Evolutionary conservation across 1,140 invertebrate species (phyloP), one percentile per base, ranked within the genome.

Genomic region (Zaprionus africanus): DNA sequence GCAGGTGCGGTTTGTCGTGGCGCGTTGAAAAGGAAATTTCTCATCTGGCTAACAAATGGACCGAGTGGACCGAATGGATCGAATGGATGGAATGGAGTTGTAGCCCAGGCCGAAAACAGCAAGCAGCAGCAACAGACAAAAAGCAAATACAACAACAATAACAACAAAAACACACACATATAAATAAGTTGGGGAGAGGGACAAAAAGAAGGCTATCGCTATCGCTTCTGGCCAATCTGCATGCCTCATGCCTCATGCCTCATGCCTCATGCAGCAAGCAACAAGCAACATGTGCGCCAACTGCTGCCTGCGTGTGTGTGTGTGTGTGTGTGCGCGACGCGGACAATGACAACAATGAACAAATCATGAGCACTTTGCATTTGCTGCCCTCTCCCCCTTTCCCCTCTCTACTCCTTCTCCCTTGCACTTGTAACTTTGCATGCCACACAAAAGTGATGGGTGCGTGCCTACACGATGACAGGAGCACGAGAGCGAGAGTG

Each of bases 201-300:
- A 7, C 0, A 78, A 81, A 66, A 81, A 87, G 81, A 90, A 90
- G 86, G 85, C 85, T 90, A 90, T 85, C 85, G 81, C 85, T 90
- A 90, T 90, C 85, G 86, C 86, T 80, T 46, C 74, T 85, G 82
- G 82, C 79, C 82, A 90, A 90, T 90, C 85, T 90, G 85, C 85
- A 90, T 90, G 79, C 84, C 85, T 34, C 85, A 90, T 90, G 79
- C 84, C 85, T 34, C 85, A 90, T 34, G 73, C 70, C 22, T 22
- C 85, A 90, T 90, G 79, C 84, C 85, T 34, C 31, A 34, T 34
- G 73, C 70, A 22, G 63, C 36, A 22, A 61, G 59, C 60, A 51
- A 49, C 49, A 22, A 66, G 57, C 66, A 62, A 38, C 22, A 51
- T 66, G 26, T 61, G 31, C 41, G 24, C 43, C 43, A 19, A 34